Conservation (phyloP, 2,113 vertebrate genomes). For the Typhlomys cinereus region DNA sequence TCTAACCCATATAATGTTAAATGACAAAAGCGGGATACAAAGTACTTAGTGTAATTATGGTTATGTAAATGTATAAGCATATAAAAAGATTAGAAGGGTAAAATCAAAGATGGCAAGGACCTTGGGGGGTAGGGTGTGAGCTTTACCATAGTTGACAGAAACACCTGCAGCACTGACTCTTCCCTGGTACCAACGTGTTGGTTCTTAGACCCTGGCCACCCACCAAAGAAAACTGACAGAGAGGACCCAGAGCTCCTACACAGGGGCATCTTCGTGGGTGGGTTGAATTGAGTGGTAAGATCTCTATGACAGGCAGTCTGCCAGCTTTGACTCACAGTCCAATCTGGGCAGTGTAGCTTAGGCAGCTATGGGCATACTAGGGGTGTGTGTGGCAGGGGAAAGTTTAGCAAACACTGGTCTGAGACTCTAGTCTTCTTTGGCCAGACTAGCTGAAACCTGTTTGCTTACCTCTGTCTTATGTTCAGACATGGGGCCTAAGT, state of each 20-base stretch:
- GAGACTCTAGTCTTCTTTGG: not conserved
- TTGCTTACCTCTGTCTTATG: not conserved
- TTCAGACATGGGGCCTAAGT: not conserved
- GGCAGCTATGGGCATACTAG: not conserved
- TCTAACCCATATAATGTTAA: conserved; percentile 1
- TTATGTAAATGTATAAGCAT: not conserved
- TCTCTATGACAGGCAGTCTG: not conserved
- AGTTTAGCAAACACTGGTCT: not conserved
- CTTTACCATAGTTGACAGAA: conserved; percentile 5
- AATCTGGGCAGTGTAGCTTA: not conserved
- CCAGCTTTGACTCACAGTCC: not conserved
- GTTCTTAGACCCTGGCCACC: not conserved
- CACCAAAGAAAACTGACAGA: not conserved
- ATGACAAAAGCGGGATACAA: conserved; percentile 22
- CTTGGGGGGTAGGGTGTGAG: not conserved
- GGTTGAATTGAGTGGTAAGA: not conserved
- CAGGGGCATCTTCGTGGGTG: not conserved
- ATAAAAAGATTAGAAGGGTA: not conserved
- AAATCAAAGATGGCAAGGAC: not conserved
- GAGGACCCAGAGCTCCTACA: not conserved
- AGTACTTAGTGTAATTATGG: conserved; percentile 2
- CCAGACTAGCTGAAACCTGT: not conserved
- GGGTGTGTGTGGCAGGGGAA: too few species aligned
- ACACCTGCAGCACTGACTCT: not conserved
- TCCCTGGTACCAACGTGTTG: not conserved